Evolutionary conservation across 2,888 invertebrate species (phyloP).

Genomic region (Phasia obesa): DNA sequence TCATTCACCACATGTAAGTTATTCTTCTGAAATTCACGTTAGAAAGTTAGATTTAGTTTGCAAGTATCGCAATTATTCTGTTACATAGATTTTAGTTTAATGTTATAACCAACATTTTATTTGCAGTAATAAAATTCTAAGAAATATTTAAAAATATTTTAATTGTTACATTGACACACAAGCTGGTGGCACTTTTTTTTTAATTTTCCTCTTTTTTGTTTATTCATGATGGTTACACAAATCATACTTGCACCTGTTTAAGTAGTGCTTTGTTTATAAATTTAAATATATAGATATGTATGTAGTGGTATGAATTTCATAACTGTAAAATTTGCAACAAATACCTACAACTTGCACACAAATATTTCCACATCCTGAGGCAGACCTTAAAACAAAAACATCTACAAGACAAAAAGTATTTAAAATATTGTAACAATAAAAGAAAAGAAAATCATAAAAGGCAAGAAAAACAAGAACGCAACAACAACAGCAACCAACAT

Average conservation of each 20-base stretch:
- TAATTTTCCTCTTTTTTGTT: neutral
- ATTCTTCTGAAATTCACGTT: no score
- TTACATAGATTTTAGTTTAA: no score
- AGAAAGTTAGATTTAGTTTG: no score
- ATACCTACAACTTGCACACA: conserved; percentile 42
- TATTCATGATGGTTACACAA: neutral
- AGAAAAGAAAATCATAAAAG: conserved; percentile 40
- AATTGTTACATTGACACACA: conserved; percentile 36
- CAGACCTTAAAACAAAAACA: conserved; percentile 39
- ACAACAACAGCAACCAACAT: no score
- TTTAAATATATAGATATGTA: neutral
- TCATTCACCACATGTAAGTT: no score
- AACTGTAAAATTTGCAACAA: conserved; percentile 67
- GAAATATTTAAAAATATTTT: neutral
- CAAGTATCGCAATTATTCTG: no score
- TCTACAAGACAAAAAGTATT: conserved; percentile 22
- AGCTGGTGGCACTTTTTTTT: neutral
- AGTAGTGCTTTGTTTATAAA: neutral
- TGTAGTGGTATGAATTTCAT: conserved; percentile 7
- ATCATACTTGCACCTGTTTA: neutral
- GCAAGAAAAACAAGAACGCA: neutral
- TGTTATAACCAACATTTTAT: no score
- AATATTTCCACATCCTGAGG: conserved; percentile 59
- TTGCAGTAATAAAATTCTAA: neutral
- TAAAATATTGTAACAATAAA: conserved; percentile 29